These are phyloP conservation scores for Byasa hedistus DNA, from an alignment of 2,888 invertebrate species.

Conservation along the genomic window DNA sequence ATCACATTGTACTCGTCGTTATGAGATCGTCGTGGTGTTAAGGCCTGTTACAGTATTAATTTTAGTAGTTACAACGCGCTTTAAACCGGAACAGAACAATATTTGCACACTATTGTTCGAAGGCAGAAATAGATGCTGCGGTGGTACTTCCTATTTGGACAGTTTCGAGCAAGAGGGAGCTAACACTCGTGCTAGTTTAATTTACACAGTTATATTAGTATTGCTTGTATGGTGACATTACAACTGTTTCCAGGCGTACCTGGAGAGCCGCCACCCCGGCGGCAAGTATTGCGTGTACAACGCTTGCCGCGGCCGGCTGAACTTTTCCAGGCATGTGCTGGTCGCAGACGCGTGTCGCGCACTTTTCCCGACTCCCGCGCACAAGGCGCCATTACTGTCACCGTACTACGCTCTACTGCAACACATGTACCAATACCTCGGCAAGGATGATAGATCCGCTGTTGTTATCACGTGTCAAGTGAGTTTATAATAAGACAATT, in stretches of 20 bases:
- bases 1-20: too few species aligned
- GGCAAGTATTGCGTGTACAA: constrained; percentile 92
- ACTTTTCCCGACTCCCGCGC: constrained; percentile 83
- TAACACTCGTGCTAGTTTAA: too few species aligned
- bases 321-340: constrained; percentile 78
- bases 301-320: constrained; percentile 80
- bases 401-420: constrained; percentile 91
- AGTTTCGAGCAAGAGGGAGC: too few species aligned
- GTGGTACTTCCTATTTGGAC: too few species aligned
- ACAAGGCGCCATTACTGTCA: constrained; percentile 88
- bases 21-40: too few species aligned
- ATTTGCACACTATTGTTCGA: too few species aligned
- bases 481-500: constrained; percentile 34
- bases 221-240: not conserved
- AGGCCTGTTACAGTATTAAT: too few species aligned
- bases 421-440: constrained; percentile 92
- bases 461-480: constrained; percentile 92
- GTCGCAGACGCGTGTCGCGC: constrained; percentile 79
- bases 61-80: too few species aligned
- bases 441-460: constrained; percentile 89
- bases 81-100: too few species aligned
- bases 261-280: constrained; percentile 88
- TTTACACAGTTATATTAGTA: too few species aligned
- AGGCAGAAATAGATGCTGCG: too few species aligned
- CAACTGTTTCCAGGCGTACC: constrained; percentile 74